A percentile compares a stretch with the other conserved stretches of the same genome.
Evolutionary conservation across 2,888 invertebrate genomes (phyloP).

Genomic region (Eledona agricola): DNA sequence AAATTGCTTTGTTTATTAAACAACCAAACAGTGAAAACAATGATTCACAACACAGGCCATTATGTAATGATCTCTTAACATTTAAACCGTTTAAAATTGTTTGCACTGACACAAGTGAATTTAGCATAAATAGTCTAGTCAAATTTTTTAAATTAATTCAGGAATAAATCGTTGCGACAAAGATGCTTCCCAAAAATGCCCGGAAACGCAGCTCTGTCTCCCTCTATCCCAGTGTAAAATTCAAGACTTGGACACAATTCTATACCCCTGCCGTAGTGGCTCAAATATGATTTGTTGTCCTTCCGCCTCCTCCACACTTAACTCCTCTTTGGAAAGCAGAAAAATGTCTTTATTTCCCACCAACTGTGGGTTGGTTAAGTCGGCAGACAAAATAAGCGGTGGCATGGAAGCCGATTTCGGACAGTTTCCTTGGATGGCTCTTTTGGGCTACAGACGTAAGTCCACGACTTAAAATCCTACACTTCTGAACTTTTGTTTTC

Average conservation of each 20-base stretch:
- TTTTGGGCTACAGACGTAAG: constrained; percentile 65
- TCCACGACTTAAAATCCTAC: constrained; percentile 43
- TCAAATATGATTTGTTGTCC: constrained; percentile 44
- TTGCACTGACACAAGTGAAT: constrained; percentile 25
- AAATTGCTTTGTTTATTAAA: no score
- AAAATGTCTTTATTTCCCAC: constrained; percentile 45
- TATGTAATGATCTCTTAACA: no score
- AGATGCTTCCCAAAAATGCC: constrained; percentile 17
- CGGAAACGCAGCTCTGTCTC: constrained; percentile 10
- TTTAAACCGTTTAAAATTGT: no score
- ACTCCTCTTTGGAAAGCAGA: constrained; percentile 8
- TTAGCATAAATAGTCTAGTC: constrained; percentile 23
- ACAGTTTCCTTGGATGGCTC: constrained; percentile 71
- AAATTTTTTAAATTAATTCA: constrained; percentile 22
- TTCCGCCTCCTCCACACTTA: constrained; percentile 5
- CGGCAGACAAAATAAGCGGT: constrained; percentile 70
- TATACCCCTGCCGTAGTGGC: constrained; percentile 43
- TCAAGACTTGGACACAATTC: constrained; percentile 6
- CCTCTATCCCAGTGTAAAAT: constrained; percentile 15
- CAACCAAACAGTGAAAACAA: no score
- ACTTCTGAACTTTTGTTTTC: constrained; percentile 26
- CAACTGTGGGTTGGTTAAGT: constrained; percentile 67
- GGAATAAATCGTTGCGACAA: constrained; percentile 7
- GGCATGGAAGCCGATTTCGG: constrained; percentile 68
- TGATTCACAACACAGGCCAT: no score